Evolutionary conservation across 2,888 invertebrate species (phyloP).

Genomic region (Aricia artaxerxes): DNA sequence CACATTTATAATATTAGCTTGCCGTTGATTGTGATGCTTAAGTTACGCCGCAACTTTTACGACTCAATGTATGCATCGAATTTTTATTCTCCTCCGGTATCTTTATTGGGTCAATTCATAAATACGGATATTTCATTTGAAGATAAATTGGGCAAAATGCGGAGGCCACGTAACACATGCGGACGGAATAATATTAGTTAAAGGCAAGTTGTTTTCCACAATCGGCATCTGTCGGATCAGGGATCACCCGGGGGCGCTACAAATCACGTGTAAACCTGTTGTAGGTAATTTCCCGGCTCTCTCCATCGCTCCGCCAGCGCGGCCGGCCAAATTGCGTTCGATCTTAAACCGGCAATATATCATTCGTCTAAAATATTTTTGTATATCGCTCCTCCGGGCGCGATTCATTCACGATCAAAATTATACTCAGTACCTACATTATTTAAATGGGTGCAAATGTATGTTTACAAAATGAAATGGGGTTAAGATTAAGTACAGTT

Average conservation of each 20-base stretch:
- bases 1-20: not conserved
- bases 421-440: not conserved
- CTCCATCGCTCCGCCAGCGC: conserved; percentile 67
- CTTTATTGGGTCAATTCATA: conserved; percentile 20
- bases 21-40: not conserved
- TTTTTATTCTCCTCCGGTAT: conserved; percentile 13
- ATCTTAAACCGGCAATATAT: conserved; percentile 71
- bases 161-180: conserved; percentile 28
- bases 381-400: conserved; percentile 45
- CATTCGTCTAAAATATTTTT: conserved; percentile 56
- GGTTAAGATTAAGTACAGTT: no score
- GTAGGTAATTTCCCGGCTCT: conserved; percentile 71
- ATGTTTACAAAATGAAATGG: not conserved
- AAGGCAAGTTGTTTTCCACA: conserved; percentile 66
- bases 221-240: conserved; percentile 66
- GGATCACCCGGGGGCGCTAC: conserved; percentile 70
- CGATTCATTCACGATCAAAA: conserved; percentile 46
- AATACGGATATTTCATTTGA: conserved; percentile 17
- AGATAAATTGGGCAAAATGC: conserved; percentile 28
- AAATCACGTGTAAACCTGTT: conserved; percentile 78
- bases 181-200: conserved; percentile 62
- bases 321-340: conserved; percentile 72
- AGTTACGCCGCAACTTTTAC: not conserved
- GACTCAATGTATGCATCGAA: conserved; percentile 13
- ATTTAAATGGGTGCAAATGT: not conserved